A percentile compares a stretch with the other conserved stretches of the same genome.
These are phyloP conservation scores for Ophiodon elongatus DNA, from an alignment of 2,113 vertebrate species.

Conservation along the genomic window DNA sequence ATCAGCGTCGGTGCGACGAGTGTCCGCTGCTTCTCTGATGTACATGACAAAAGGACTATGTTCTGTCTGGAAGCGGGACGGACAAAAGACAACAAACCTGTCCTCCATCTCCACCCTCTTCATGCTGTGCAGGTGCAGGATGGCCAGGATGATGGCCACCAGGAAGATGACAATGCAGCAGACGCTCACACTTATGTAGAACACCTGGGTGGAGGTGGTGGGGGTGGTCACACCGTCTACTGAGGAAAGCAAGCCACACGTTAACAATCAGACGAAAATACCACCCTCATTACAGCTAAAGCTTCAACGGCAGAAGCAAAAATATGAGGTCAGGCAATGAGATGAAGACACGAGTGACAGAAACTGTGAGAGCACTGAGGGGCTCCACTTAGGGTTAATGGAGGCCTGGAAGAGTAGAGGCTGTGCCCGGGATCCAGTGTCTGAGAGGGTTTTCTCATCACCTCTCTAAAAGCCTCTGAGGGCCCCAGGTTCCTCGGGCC, in stretches of 20 bases:
- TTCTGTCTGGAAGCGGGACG: neutral
- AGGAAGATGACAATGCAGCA: conserved; percentile 99
- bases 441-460: conserved; percentile 70
- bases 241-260: conserved; percentile 74
- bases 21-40: neutral
- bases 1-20: neutral
- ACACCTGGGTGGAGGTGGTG: conserved; percentile 97
- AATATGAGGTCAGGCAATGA: conserved; percentile 13
- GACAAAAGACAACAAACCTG: conserved; percentile 84
- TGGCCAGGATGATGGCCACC: conserved; percentile 96
- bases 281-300: neutral
- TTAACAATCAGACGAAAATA: conserved; percentile 8
- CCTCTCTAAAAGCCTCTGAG: conserved; percentile 65
- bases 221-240: conserved; percentile 90
- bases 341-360: conserved; percentile 14
- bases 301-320: neutral
- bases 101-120: conserved; percentile 97
- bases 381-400: conserved; percentile 52
- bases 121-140: conserved; percentile 99
- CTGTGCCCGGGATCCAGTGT: conserved; percentile 36
- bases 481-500: conserved; percentile 55
- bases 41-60: neutral
- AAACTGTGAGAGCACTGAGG: conserved; percentile 7
- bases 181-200: conserved; percentile 98
- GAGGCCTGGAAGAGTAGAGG: conserved; percentile 25